A percentile compares a stretch with the other conserved stretches of the same genome.
These are phyloP conservation scores for Xanthorhoe spadicearia DNA, from an alignment of 2,888 invertebrate species.

Conservation along the genomic window DNA sequence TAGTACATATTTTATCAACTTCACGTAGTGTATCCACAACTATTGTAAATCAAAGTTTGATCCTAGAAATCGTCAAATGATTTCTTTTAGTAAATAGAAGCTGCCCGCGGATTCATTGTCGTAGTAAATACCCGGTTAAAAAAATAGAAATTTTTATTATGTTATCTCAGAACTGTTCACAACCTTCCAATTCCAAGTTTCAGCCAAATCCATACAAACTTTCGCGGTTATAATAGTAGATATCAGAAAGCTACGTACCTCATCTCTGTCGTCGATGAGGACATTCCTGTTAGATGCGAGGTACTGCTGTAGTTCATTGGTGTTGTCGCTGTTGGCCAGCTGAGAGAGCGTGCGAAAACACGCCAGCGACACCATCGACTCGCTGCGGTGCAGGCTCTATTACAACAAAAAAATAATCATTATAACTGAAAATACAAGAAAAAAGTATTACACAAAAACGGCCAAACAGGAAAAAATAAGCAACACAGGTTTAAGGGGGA, in stretches of 20 bases:
- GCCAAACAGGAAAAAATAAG: slow-evolving; percentile 24
- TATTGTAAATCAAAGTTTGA: too few species aligned
- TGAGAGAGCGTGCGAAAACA: slow-evolving; percentile 92
- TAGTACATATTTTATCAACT: too few species aligned
- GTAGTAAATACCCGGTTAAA: too few species aligned
- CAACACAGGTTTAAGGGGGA: slow-evolving; percentile 16
- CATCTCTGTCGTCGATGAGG: slow-evolving; percentile 94
- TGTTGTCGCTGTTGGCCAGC: slow-evolving; percentile 92
- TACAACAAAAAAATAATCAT: slow-evolving; percentile 40
- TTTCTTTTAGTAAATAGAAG: too few species aligned
- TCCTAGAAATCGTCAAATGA: too few species aligned
- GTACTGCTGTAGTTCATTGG: slow-evolving; percentile 91
- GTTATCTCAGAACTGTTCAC: too few species aligned
- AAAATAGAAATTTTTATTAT: too few species aligned
- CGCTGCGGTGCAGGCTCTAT: slow-evolving; percentile 94
- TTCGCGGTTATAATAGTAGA: too few species aligned
- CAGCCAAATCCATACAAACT: too few species aligned
- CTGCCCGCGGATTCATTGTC: too few species aligned
- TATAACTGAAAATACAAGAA: not conserved
- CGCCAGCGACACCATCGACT: slow-evolving; percentile 95
- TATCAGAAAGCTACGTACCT: slow-evolving; percentile 83
- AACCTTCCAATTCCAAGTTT: too few species aligned
- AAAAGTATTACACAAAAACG: not conserved
- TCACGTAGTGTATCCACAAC: too few species aligned
- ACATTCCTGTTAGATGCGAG: slow-evolving; percentile 92